Percentiles rank a stretch among this genome's conserved stretches.
phyloP scores from a whole-genome alignment of 2,797 vertebrate species.

The Sebastes minor region DNA sequence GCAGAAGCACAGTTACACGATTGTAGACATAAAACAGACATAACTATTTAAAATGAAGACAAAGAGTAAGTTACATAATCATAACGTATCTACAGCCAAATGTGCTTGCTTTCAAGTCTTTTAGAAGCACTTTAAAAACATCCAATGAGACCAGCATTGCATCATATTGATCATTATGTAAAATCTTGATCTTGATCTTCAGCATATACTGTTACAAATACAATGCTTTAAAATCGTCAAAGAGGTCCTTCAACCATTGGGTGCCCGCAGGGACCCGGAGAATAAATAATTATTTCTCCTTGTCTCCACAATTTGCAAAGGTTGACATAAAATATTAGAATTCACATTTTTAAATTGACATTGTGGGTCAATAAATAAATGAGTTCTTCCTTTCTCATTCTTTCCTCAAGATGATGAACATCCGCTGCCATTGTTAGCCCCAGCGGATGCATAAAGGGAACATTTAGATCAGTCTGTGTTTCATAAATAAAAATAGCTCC shows the following conservation, averaged over 20 bases:
- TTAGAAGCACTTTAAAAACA: too few relatives aligned
- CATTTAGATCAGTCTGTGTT: neutral
- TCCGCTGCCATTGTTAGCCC: neutral
- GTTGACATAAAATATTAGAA: neutral
- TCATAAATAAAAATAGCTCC: constrained; percentile 25
- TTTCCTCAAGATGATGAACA: neutral
- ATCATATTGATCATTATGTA: too few relatives aligned
- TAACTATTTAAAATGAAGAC: too few relatives aligned
- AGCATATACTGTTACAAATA: neutral
- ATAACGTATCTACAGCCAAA: too few relatives aligned
- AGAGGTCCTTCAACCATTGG: neutral
- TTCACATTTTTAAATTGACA: neutral
- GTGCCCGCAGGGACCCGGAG: neutral
- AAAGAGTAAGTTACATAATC: accelerated
- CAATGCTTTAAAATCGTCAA: neutral
- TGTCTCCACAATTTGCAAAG: neutral
- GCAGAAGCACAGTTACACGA: too few relatives aligned
- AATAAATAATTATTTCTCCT: neutral
- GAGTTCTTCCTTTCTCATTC: neutral
- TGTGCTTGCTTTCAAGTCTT: too few relatives aligned
- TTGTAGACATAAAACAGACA: too few relatives aligned
- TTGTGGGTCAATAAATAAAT: neutral
- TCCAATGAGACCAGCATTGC: too few relatives aligned
- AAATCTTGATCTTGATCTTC: too few relatives aligned
- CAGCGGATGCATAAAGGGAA: neutral